Evolutionary conservation across 2,113 vertebrate species (phyloP).

Genomic region (Ia io): DNA sequence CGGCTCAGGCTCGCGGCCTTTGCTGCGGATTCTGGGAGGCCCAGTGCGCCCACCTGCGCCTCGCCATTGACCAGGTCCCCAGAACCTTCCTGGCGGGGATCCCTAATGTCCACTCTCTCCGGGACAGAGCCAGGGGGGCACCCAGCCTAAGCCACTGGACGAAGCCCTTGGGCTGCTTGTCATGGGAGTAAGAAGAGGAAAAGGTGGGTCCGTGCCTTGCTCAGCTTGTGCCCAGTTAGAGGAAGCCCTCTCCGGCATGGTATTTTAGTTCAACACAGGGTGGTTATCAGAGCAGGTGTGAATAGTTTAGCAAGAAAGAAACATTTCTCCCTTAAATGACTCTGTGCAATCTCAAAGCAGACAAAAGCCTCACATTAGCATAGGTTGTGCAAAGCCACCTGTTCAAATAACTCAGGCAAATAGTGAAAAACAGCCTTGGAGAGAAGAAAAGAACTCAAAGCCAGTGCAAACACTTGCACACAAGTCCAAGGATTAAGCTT

Average conservation of each 20-base stretch:
- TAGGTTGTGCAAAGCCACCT: conserved; percentile 69
- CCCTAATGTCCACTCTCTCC: background rate
- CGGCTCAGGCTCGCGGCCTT: fast-evolving
- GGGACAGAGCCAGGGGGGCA: fast-evolving
- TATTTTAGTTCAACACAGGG: background rate
- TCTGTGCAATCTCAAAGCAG: conserved; percentile 21
- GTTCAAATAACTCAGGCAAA: conserved; percentile 71
- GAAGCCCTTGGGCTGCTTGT: background rate
- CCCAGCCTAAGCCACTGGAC: background rate
- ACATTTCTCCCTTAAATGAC: background rate
- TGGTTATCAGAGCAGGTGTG: conserved; percentile 56
- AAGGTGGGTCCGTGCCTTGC: background rate
- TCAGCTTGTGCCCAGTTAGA: background rate
- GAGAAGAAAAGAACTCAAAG: conserved; percentile 59
- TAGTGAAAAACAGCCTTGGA: conserved; percentile 18
- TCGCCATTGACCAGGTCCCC: background rate
- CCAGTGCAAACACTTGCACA: conserved; percentile 55
- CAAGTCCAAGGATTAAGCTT: conserved; percentile 37
- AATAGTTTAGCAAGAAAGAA: conserved; percentile 44
- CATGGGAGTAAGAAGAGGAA: background rate
- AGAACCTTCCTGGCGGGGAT: background rate
- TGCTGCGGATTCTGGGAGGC: background rate
- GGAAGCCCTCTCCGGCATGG: background rate
- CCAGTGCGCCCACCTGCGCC: background rate
- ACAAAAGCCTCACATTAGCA: conserved; percentile 59